A percentile compares a stretch with the other conserved stretches of the same genome.
Conservation (phyloP, 2,797 vertebrate species). For the Iguana delicatissima region DNA sequence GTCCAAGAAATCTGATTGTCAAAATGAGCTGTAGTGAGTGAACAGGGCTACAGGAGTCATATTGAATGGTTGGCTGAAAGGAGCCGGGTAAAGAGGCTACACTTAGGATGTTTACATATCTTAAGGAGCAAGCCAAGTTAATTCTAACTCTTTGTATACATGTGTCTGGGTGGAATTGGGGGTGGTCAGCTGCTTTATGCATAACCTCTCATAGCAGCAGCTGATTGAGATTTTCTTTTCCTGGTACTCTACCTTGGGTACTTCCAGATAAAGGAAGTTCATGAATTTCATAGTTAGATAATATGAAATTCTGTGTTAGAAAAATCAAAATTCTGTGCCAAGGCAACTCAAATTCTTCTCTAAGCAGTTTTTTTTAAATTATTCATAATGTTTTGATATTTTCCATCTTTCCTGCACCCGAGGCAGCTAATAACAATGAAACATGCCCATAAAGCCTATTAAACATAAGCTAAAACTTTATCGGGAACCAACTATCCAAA, state of each 20-base stretch:
- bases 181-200: not conserved
- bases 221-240: not conserved
- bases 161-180: too few relatives aligned
- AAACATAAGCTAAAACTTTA: slow-evolving; percentile 5
- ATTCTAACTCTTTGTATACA: not conserved
- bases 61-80: slow-evolving; percentile 64
- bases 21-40: slow-evolving; percentile 69
- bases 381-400: not conserved
- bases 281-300: not conserved
- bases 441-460: not conserved
- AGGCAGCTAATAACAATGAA: not conserved
- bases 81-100: slow-evolving; percentile 51
- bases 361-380: not conserved
- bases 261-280: not conserved
- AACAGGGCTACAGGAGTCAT: slow-evolving; percentile 76
- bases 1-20: slow-evolving; percentile 77
- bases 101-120: slow-evolving; percentile 15
- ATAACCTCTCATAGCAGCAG: not conserved
- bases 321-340: not conserved
- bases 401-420: not conserved
- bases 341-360: not conserved
- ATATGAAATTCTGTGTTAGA: not conserved
- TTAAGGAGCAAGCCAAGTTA: not conserved
- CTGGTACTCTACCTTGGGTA: not conserved
- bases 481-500: not conserved